These are phyloP conservation scores for Charaxes varanes DNA, from an alignment of 1,140 invertebrate genomes.

Conservation along the genomic window DNA sequence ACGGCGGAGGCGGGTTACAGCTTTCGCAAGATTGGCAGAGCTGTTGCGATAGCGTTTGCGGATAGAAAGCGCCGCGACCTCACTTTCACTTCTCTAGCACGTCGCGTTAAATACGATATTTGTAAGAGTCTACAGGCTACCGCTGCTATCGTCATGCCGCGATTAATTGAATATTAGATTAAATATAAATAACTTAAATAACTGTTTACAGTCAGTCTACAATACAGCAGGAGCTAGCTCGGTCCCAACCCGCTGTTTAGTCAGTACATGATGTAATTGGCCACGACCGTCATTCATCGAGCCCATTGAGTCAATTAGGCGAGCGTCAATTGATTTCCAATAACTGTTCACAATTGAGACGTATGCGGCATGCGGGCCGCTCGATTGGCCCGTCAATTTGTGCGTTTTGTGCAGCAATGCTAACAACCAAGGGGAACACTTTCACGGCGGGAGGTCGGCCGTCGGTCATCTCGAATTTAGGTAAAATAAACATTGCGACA, in stretches of 20 bases:
- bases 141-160: too few species aligned
- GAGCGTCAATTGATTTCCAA: conserved; percentile 70
- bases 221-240: background rate
- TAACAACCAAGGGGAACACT: conserved; percentile 36
- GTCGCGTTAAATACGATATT: too few species aligned
- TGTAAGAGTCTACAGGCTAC: too few species aligned
- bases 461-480: conserved; percentile 22
- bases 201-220: too few species aligned
- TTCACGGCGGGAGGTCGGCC: conserved; percentile 39
- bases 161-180: too few species aligned
- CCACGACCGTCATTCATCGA: conserved; percentile 30
- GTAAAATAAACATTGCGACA: conserved; percentile 22
- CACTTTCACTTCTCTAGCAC: conserved; percentile 54
- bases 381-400: conserved; percentile 40
- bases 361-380: conserved; percentile 57
- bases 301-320: conserved; percentile 44
- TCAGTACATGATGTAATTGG: conserved; percentile 1
- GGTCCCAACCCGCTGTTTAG: background rate
- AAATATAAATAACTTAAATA: too few species aligned
- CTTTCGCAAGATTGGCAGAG: conserved; percentile 43
- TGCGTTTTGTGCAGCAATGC: conserved; percentile 33
- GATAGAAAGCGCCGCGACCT: conserved; percentile 66
- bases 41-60: conserved; percentile 23
- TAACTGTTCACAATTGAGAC: conserved; percentile 68
- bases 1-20: conserved; percentile 21